Evolutionary conservation across 53 echinoderm and acorn worm genomes (phyloP), one percentile per base, ranked within the genome.

Genomic region (Echinometra lucunter): DNA sequence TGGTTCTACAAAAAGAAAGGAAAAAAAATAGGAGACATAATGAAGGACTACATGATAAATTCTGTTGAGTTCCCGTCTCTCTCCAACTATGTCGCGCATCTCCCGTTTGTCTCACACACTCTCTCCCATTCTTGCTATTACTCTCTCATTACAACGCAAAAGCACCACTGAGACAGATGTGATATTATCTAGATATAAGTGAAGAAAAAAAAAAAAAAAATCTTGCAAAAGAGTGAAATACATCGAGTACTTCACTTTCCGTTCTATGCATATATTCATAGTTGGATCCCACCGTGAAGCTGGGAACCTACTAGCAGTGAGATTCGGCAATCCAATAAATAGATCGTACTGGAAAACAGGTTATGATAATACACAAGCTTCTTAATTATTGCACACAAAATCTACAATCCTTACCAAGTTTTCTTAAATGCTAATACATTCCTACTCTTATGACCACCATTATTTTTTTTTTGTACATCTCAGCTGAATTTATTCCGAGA

Each of bases 361-460:
- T 80, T 37, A 53, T 80, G 40, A 93, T 93, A 93, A 93, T 93
- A 93, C 93, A 92, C 92, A 93, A 80, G 93, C 80, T 80, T 93
- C 75, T 57, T 80, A 93, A 93, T 93, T 93, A 93, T 93, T 93
- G 93, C 93, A 93, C 93, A 93, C 93, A 93, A 93, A 78, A 93
- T 53, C 93, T 93, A 93, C 93, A 70, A 12, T 67, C n/a, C 81
- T 37, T 92, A 27, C 35, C 70, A 8, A 23, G 80, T 53, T 42
- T 53, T 57, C 21, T 93, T 57, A 80, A 23, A 93, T 57, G 58
- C 82, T 80, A 12, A 19, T 74, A 49, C 55, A 92, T 27, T 80
- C 82, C 57, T 93, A 93, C 81, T 44, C 23, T 74, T 40, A 57
- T 42, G 6, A 78, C 42, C 78, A 78, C 38, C 78, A 72, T 78